These are phyloP conservation scores for Lordiphosa collinella DNA, from an alignment of 1,140 invertebrate genomes.

Conservation along the genomic window DNA sequence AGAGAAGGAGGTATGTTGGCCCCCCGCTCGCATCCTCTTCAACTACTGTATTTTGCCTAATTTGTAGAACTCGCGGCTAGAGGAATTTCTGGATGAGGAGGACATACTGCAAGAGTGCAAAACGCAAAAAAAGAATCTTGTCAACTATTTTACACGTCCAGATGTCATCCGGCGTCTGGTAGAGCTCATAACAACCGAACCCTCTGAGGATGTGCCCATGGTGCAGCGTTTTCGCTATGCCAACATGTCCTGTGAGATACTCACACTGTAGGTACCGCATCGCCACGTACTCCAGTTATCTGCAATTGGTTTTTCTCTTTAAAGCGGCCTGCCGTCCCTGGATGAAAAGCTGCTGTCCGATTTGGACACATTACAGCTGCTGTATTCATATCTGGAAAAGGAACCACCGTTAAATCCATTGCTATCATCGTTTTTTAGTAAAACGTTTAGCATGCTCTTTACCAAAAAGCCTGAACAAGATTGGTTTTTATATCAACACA, in stretches of 20 bases:
- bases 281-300: not conserved
- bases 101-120: slow-evolving; percentile 98
- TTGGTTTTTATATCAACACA: slow-evolving; percentile 94
- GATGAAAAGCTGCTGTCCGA: slow-evolving; percentile 92
- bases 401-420: slow-evolving; percentile 94
- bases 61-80: slow-evolving; percentile 91
- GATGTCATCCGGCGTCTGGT: slow-evolving; percentile 93
- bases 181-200: slow-evolving; percentile 91
- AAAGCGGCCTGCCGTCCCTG: slow-evolving; percentile 88
- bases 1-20: slow-evolving; percentile 85
- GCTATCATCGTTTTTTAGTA: slow-evolving; percentile 97
- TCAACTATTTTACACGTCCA: slow-evolving; percentile 90
- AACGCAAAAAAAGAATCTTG: slow-evolving; percentile 93
- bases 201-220: slow-evolving; percentile 87
- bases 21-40: not conserved
- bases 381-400: slow-evolving; percentile 93
- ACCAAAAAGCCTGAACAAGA: slow-evolving; percentile 87
- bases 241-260: slow-evolving; percentile 95
- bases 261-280: slow-evolving; percentile 82
- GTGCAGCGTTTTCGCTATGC: slow-evolving; percentile 92
- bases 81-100: slow-evolving; percentile 95
- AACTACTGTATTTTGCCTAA: not conserved
- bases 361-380: slow-evolving; percentile 87
- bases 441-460: slow-evolving; percentile 93
- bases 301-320: slow-evolving; percentile 5